A percentile compares a stretch with the other conserved stretches of the same genome.
phyloP scores from a whole-genome alignment of 2,113 vertebrate species.

The Tyrannus savana region DNA sequence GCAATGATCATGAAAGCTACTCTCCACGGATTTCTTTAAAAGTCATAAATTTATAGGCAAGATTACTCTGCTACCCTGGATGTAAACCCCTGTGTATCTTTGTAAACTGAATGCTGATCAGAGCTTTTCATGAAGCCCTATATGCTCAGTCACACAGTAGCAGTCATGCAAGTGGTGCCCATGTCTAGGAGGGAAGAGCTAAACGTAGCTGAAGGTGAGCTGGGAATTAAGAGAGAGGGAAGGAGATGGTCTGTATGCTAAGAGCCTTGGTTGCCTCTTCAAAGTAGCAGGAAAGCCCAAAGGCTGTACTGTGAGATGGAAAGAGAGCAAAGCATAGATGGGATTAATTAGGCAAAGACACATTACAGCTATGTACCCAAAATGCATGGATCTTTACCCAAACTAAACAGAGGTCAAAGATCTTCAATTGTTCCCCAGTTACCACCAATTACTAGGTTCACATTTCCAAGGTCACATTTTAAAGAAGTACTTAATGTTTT shows the following conservation, averaged over 20 bases:
- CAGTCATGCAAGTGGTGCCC: neutral
- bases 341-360: neutral
- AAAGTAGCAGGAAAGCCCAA: neutral
- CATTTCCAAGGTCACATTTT: neutral
- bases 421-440: neutral
- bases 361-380: neutral
- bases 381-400: fast-evolving
- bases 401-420: neutral
- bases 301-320: neutral
- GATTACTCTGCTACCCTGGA: neutral
- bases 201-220: neutral
- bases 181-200: neutral
- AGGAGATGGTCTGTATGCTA: neutral
- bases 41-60: neutral
- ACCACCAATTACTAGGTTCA: neutral
- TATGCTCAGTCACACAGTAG: fast-evolving
- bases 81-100: neutral
- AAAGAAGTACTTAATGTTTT: neutral
- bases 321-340: neutral
- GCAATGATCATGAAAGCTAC: neutral
- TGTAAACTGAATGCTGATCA: neutral
- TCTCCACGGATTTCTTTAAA: neutral
- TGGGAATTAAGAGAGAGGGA: neutral
- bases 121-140: neutral
- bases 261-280: neutral